Conservation (phyloP, 1,140 invertebrate species). For the Drosophila erecta region DNA sequence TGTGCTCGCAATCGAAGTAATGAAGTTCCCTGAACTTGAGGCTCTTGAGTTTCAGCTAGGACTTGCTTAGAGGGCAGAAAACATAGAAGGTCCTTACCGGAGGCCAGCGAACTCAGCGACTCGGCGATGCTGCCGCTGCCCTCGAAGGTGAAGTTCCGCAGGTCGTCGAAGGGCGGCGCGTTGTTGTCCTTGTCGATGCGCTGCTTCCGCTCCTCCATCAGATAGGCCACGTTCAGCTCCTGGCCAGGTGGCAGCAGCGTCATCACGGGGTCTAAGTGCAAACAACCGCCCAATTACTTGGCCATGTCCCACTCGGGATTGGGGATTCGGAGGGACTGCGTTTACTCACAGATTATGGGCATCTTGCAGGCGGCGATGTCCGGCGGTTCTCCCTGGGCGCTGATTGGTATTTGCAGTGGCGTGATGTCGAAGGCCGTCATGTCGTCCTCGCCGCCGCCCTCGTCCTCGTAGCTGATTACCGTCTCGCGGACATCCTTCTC, state of each 20-base stretch:
- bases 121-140: constrained; percentile 99
- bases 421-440: constrained; percentile 99
- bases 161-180: constrained; percentile 97
- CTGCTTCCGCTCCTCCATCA: constrained; percentile 97
- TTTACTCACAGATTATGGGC: constrained; percentile 89
- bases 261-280: constrained; percentile 86
- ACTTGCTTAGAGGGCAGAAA: background rate
- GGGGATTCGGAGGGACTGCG: background rate
- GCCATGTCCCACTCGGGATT: constrained; percentile 4
- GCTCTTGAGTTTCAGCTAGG: too few species aligned
- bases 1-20: too few species aligned
- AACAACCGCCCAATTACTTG: constrained; percentile 33
- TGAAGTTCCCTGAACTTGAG: too few species aligned
- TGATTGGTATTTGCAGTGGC: constrained; percentile 97
- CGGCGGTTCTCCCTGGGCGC: constrained; percentile 88
- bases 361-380: constrained; percentile 92
- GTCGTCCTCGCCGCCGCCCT: constrained; percentile 98
- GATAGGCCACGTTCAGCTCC: constrained; percentile 97
- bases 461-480: constrained; percentile 99
- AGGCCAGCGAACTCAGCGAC: constrained; percentile 96
- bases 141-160: constrained; percentile 99
- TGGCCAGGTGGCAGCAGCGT: constrained; percentile 86
- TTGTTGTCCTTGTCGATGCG: constrained; percentile 97
- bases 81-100: constrained; percentile 87
- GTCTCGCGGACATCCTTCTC: constrained; percentile 99